phyloP scores from a whole-genome alignment of 2,113 vertebrate genomes.

The Oreocharis arfaki region DNA sequence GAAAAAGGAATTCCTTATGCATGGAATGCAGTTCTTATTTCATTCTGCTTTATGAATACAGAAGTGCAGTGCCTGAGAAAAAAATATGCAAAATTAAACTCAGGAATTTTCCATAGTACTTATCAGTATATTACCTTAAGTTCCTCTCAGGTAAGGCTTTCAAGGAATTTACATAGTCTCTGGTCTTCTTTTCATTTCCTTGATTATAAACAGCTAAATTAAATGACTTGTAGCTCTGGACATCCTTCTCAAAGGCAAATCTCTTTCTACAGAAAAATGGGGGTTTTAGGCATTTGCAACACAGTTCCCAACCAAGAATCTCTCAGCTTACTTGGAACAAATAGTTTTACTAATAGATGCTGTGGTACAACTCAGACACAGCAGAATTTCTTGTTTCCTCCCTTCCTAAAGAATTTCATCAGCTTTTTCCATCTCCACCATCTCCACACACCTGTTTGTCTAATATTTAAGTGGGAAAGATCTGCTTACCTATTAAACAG shows the following conservation, averaged over 20 bases:
- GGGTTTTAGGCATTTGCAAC: neutral
- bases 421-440: neutral
- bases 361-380: neutral
- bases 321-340: neutral
- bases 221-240: neutral
- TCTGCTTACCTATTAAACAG: neutral
- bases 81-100: neutral
- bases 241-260: neutral
- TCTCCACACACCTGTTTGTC: neutral
- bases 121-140: neutral
- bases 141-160: neutral
- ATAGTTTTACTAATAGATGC: neutral
- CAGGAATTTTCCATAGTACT: neutral
- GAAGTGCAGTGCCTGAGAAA: neutral
- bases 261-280: neutral
- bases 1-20: neutral
- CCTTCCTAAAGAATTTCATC: neutral
- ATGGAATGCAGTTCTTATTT: neutral
- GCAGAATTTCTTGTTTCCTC: neutral
- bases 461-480: neutral
- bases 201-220: neutral
- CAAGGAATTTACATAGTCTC: neutral
- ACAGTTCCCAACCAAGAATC: neutral
- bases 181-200: neutral
- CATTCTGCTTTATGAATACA: neutral